Conservation (phyloP, 2,797 vertebrate species). For the Leptoclinus maculatus region DNA sequence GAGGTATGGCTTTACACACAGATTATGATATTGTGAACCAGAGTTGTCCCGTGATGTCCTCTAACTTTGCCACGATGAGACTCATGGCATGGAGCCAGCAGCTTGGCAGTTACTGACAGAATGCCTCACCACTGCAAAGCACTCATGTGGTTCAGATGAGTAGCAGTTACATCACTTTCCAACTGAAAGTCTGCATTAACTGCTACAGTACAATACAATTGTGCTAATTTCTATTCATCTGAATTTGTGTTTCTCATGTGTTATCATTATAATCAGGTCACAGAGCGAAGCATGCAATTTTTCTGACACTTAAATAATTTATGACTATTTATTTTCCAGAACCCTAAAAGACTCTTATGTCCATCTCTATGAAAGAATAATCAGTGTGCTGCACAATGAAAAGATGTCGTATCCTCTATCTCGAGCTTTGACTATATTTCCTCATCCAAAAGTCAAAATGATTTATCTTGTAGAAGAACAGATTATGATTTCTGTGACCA, state of each 20-base stretch:
- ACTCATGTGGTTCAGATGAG: slow-evolving; percentile 11
- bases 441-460: not conserved
- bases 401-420: not conserved
- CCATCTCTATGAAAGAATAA: not conserved
- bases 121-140: not conserved
- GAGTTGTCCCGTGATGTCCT: too few relatives aligned
- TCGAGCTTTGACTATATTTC: not conserved
- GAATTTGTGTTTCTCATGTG: not conserved
- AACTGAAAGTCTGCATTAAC: not conserved
- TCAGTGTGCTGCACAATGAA: not conserved
- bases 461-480: not conserved
- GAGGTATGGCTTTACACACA: not conserved
- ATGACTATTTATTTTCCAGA: not conserved
- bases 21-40: not conserved
- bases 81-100: not conserved
- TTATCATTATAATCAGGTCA: slow-evolving; percentile 2
- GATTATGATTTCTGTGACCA: slow-evolving; percentile 1
- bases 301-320: not conserved
- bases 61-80: not conserved
- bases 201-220: not conserved
- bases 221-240: not conserved
- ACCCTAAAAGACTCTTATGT: not conserved
- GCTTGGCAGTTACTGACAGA: not conserved
- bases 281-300: slow-evolving; percentile 1
- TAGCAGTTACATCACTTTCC: not conserved